These are phyloP conservation scores for Zhengitettix transpicula DNA, from an alignment of 2,888 invertebrate species.

Conservation along the genomic window DNA sequence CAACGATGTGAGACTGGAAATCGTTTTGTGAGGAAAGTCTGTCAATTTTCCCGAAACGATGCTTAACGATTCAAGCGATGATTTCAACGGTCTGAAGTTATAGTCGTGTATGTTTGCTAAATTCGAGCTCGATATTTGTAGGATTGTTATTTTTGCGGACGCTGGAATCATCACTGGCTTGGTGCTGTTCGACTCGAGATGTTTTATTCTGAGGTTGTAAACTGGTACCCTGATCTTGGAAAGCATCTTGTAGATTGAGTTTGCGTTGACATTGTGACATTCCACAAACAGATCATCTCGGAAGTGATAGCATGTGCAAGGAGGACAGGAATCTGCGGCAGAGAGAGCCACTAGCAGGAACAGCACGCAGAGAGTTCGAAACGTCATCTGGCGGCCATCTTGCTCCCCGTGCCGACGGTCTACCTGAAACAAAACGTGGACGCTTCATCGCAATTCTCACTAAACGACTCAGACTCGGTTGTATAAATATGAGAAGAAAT, in stretches of 20 bases:
- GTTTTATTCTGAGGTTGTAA: background rate
- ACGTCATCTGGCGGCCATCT: background rate
- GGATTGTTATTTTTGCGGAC: background rate
- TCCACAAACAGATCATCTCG: background rate
- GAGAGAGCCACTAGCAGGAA: background rate
- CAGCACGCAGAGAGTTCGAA: background rate
- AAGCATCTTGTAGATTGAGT: background rate
- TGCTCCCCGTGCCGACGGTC: too few relatives aligned
- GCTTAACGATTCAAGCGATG: background rate
- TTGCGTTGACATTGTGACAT: background rate
- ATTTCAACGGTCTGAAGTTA: background rate
- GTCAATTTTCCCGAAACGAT: background rate
- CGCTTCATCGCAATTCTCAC: background rate
- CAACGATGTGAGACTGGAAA: constrained; percentile 47
- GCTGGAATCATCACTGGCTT: background rate
- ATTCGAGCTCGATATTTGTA: background rate
- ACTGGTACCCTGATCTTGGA: background rate
- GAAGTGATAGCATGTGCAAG: background rate
- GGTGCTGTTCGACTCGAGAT: background rate
- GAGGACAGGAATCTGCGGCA: background rate
- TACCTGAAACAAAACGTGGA: background rate
- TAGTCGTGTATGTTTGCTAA: background rate
- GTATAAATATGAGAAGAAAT: too few relatives aligned
- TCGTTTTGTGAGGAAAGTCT: background rate
- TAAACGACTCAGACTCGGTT: background rate